Evolutionary conservation across 2,888 invertebrate genomes (phyloP).

Genomic region (Imbricaverruca yamaguchii): DNA sequence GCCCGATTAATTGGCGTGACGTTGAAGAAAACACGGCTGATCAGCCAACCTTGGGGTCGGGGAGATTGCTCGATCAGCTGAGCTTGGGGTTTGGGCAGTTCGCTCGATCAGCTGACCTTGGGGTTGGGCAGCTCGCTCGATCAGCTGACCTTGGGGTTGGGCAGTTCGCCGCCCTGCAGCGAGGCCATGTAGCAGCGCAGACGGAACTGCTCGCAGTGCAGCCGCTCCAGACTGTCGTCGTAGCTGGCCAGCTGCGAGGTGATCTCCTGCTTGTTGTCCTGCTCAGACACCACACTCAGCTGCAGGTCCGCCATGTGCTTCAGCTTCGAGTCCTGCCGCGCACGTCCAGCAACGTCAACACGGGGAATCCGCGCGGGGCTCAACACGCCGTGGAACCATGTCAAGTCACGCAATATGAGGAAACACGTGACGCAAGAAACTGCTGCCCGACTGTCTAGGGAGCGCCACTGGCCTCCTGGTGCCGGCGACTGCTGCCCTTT

Average conservation of each 20-base stretch:
- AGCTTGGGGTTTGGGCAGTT: constrained; percentile 97
- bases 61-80: constrained; percentile 36
- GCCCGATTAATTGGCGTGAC: too few species aligned
- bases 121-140: too few species aligned
- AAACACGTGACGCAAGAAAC: too few species aligned
- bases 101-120: constrained; percentile 47
- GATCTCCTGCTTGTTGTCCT: constrained; percentile 83
- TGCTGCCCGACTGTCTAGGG: too few species aligned
- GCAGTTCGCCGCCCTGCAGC: constrained; percentile 87
- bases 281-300: constrained; percentile 89
- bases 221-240: constrained; percentile 92
- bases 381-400: too few species aligned
- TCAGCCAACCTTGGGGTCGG: too few species aligned
- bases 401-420: too few species aligned
- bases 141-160: constrained; percentile 83
- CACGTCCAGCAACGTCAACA: not conserved
- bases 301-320: constrained; percentile 98
- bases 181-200: constrained; percentile 95
- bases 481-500: too few species aligned
- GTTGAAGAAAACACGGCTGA: too few species aligned
- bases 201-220: constrained; percentile 94
- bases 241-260: constrained; percentile 88
- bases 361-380: too few species aligned
- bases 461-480: too few species aligned
- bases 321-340: constrained; percentile 82